Conservation (phyloP, 2,113 vertebrate genomes). For the Prochilodus magdalenae region DNA sequence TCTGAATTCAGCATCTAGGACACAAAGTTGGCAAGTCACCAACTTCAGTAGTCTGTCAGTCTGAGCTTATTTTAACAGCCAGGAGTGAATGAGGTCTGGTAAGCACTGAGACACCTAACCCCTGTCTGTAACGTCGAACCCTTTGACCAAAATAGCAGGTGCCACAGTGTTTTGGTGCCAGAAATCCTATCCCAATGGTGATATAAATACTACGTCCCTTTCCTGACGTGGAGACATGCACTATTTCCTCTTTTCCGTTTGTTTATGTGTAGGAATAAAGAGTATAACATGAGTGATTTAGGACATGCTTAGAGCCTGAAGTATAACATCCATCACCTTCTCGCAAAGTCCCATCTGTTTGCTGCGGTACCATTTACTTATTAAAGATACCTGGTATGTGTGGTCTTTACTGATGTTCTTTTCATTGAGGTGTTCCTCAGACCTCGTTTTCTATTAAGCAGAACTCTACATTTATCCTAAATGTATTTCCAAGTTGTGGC, state of each 20-base stretch:
- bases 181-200: conserved; percentile 74
- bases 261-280: background rate
- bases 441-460: background rate
- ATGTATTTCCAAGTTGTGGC: background rate
- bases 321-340: too few relatives aligned
- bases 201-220: conserved; percentile 72
- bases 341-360: background rate
- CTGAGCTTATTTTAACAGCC: conserved; percentile 7
- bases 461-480: background rate
- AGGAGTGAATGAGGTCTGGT: conserved; percentile 24
- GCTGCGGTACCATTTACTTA: background rate
- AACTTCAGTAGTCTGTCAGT: conserved; percentile 29
- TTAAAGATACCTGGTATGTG: background rate
- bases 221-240: conserved; percentile 52
- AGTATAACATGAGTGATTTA: background rate
- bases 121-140: conserved; percentile 71
- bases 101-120: conserved; percentile 50
- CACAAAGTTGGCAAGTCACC: conserved; percentile 11
- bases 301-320: background rate
- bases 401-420: too few relatives aligned
- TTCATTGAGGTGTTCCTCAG: background rate
- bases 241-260: conserved; percentile 32
- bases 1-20: conserved; percentile 28
- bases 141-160: conserved; percentile 72
- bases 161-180: conserved; percentile 74